A percentile compares a stretch with the other conserved stretches of the same genome.
These are phyloP conservation scores for Protonibea diacanthus DNA, from an alignment of 2,797 vertebrate genomes.

Conservation along the genomic window DNA sequence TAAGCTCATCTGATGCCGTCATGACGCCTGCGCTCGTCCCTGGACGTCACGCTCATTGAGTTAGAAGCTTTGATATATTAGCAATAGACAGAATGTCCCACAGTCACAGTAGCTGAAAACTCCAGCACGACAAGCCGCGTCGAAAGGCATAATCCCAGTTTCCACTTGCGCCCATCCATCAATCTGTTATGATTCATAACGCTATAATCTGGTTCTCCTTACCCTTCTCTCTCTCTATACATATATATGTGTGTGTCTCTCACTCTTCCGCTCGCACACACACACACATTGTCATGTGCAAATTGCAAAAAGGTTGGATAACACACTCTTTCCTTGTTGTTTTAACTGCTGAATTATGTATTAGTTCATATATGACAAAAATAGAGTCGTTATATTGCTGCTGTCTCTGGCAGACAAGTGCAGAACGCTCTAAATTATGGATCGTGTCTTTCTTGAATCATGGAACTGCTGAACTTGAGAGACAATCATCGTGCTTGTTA, in stretches of 20 bases:
- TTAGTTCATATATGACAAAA: slow-evolving; percentile 21
- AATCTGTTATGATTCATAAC: slow-evolving; percentile 44
- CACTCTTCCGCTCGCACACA: background rate
- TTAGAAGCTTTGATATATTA: slow-evolving; percentile 75
- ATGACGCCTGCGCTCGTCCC: slow-evolving; percentile 49
- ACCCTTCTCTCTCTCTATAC: background rate
- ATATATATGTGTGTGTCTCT: background rate
- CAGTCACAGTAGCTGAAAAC: slow-evolving; percentile 47
- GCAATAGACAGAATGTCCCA: slow-evolving; percentile 47
- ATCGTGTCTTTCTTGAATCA: slow-evolving; percentile 41
- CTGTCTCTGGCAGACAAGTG: slow-evolving; percentile 9
- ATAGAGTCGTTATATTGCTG: slow-evolving; percentile 38
- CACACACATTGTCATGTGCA: background rate
- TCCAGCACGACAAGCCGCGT: slow-evolving; percentile 60
- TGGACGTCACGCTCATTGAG: slow-evolving; percentile 57
- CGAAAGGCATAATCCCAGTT: slow-evolving; percentile 71
- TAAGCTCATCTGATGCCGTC: slow-evolving; percentile 58
- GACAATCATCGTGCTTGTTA: slow-evolving; percentile 3
- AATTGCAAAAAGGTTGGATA: background rate
- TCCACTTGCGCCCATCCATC: slow-evolving; percentile 64
- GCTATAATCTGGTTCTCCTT: slow-evolving; percentile 53
- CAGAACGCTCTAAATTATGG: slow-evolving; percentile 53
- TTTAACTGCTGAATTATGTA: slow-evolving; percentile 46
- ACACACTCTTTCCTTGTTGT: background rate
- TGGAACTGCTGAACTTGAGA: slow-evolving; percentile 10